These are phyloP conservation scores for Brassicogethes aeneus DNA, from an alignment of 2,888 invertebrate genomes.

Conservation along the genomic window DNA sequence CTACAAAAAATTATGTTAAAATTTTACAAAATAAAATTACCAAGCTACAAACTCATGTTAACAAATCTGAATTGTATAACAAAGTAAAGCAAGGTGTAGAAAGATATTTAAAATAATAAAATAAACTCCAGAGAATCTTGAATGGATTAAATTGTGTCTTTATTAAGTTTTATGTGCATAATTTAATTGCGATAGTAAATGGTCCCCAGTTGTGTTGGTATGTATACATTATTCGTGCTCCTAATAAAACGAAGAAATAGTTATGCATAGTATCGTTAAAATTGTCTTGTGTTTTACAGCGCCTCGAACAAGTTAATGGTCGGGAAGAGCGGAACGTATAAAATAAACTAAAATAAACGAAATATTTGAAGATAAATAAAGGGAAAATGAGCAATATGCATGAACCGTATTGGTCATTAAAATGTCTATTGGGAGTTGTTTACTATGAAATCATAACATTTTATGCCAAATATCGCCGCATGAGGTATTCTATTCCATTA, in stretches of 20 bases:
- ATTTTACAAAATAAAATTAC: too few species aligned
- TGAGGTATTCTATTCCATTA: constrained; percentile 23
- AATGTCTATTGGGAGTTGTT: constrained; percentile 24
- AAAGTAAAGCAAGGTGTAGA: too few species aligned
- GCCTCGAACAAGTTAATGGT: neutral
- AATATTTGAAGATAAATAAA: neutral
- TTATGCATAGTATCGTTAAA: neutral
- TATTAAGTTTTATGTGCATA: too few species aligned
- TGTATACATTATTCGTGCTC: neutral
- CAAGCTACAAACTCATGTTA: too few species aligned
- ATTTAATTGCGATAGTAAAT: too few species aligned
- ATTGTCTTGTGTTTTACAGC: neutral
- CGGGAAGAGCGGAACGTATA: neutral
- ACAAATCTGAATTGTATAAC: too few species aligned
- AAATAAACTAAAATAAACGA: neutral
- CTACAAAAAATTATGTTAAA: too few species aligned
- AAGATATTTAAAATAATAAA: too few species aligned
- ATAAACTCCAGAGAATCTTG: too few species aligned
- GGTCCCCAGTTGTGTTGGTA: too few species aligned
- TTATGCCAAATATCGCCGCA: constrained; percentile 27
- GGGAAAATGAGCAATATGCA: constrained; percentile 13
- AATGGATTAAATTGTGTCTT: too few species aligned
- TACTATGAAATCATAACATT: constrained; percentile 27
- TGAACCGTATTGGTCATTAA: constrained; percentile 20
- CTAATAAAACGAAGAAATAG: neutral